Base-by-base conservation (phyloP, 2,797 vertebrate species). In the Macrochelys suwanniensis region DNA sequence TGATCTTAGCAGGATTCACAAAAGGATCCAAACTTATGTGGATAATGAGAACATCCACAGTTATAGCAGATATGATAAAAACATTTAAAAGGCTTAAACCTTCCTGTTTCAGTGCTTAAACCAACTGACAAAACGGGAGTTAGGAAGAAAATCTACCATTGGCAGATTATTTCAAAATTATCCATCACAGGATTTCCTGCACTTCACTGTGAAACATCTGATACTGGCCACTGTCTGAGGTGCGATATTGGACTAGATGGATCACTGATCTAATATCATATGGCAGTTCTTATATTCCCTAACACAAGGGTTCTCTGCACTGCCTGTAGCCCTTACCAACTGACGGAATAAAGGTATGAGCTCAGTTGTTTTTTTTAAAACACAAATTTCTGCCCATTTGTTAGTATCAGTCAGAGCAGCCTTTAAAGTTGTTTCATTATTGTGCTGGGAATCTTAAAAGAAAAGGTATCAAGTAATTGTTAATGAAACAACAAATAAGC, bases 301-400 rank as follows among this genome's bases (percentile, higher is more conserved):
- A 21, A 8, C 51, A 15, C 50, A 65, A 51, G 82, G 77, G 71
- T 88, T 88, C 87, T 80, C 86, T 17, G 23, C 7, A 47, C 31
- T 42, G 74, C 26, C 45, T 6, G 1, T 68, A 84, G 57, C 79
- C 53, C 81, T 92, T 82, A 57, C 33, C 65, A 80, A 89, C 79
- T 85, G 50, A 68, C 65, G 77, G 85, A 96, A 86, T 59, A 17
- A 61, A 84, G 80, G 91, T 82, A 54, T 6, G 85, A 83, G 90
- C 89, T 59, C 91, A 92, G 83, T 89, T 77, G 28, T 21, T 90
- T 56, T 91, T 80, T 87, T 42, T 42, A 42, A 42, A 92, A 74
- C 89, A 94, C 47, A 86, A 93, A 82, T 89, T 95, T 96, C 51
- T 96, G 82, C 82, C 88, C 88, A 94, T 95, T 95, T 88, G 90